Evolutionary conservation across 2,888 invertebrate genomes (phyloP).

Genomic region (Tricholauxania praeusta): DNA sequence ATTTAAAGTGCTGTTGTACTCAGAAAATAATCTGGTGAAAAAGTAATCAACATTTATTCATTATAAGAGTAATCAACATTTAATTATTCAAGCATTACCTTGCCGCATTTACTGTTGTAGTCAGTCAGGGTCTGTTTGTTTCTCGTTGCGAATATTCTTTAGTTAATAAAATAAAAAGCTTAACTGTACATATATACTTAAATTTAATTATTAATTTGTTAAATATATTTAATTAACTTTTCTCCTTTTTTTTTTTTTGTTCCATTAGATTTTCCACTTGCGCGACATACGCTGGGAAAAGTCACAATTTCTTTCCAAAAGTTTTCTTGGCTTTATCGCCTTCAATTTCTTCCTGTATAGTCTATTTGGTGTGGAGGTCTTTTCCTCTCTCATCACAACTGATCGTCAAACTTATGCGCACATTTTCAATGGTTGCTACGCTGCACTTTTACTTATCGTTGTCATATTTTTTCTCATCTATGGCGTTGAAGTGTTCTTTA

Average conservation of each 20-base stretch:
- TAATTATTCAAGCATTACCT: too few species aligned
- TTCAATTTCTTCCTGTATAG: constrained; percentile 92
- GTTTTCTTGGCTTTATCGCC: constrained; percentile 88
- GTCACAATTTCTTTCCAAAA: constrained; percentile 91
- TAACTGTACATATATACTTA: too few species aligned
- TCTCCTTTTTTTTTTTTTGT: background rate
- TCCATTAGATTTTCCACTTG: constrained; percentile 87
- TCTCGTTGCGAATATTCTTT: too few species aligned
- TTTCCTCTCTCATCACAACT: constrained; percentile 63
- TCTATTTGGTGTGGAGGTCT: constrained; percentile 79
- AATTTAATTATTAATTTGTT: too few species aligned
- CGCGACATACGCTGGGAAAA: constrained; percentile 89
- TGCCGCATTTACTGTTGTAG: too few species aligned
- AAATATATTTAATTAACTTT: too few species aligned
- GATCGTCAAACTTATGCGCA: constrained; percentile 75
- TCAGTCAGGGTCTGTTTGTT: too few species aligned
- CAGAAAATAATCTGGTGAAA: background rate
- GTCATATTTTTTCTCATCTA: constrained; percentile 94
- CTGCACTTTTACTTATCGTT: constrained; percentile 88
- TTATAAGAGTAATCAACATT: too few species aligned
- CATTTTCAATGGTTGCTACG: constrained; percentile 93
- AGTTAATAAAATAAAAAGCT: too few species aligned
- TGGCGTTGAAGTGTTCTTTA: constrained; percentile 94
- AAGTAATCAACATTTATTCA: background rate
- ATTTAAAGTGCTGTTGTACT: constrained; percentile 1